phyloP scores from a whole-genome alignment of 1,140 invertebrate species.

The Lerema accius region DNA sequence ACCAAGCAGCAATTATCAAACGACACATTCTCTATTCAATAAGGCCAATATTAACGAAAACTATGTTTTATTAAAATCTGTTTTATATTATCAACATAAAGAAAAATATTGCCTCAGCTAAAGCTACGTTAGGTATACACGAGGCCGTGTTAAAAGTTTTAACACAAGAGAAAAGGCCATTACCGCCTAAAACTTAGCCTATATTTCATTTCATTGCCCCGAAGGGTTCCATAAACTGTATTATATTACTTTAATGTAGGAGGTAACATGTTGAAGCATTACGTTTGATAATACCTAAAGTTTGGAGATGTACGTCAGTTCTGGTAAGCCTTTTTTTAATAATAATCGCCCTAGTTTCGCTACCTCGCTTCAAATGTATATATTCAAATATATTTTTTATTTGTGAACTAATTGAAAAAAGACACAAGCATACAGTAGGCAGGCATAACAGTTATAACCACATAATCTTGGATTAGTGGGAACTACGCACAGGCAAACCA shows the following conservation, averaged over 20 bases:
- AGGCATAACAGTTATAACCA: no score
- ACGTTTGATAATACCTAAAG: not conserved
- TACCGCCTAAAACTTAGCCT: slow-evolving; percentile 22
- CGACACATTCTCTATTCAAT: no score
- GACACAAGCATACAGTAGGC: no score
- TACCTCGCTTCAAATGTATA: no score
- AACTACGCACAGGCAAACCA: no score
- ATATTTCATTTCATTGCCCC: slow-evolving; percentile 28
- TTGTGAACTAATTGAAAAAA: no score
- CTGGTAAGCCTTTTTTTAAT: no score
- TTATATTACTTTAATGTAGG: slow-evolving; percentile 3
- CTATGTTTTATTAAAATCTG: not conserved
- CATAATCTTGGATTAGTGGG: no score
- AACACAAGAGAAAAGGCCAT: slow-evolving; percentile 28
- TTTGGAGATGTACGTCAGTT: not conserved
- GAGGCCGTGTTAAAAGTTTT: slow-evolving; percentile 19
- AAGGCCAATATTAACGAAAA: no score
- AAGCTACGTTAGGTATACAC: slow-evolving; percentile 6
- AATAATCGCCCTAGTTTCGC: no score
- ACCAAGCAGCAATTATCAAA: no score
- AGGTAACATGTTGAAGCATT: not conserved
- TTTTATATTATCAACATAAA: slow-evolving; percentile 13
- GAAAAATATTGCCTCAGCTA: slow-evolving; percentile 13
- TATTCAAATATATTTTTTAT: no score
- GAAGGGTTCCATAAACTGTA: slow-evolving; percentile 15